A percentile compares a stretch with the other conserved stretches of the same genome.
Evolutionary conservation across 2,797 vertebrate genomes (phyloP).

Genomic region (Bucorvus abyssinicus): DNA sequence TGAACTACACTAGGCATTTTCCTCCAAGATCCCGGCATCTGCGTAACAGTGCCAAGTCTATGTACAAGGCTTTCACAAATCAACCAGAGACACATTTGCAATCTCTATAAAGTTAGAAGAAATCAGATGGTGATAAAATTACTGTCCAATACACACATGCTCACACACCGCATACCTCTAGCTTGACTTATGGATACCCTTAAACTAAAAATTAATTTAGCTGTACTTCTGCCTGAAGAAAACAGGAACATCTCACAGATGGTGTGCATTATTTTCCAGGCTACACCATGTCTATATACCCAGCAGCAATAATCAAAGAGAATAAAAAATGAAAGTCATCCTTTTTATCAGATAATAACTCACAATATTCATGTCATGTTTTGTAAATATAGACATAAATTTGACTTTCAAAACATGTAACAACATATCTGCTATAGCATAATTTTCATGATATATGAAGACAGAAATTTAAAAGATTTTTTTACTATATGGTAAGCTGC

Average conservation of each 20-base stretch:
- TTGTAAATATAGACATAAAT: conserved; percentile 54
- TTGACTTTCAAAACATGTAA: conserved; percentile 22
- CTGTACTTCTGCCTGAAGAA: conserved; percentile 30
- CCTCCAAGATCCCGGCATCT: neutral
- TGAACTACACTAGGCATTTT: neutral
- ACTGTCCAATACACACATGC: neutral
- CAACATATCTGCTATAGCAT: neutral
- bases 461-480: neutral
- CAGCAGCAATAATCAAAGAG: neutral
- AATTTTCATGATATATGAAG: neutral
- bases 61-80: conserved; percentile 43
- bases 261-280: conserved; percentile 8
- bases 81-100: conserved; percentile 30
- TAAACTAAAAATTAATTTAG: conserved; percentile 48
- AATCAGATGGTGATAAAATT: conserved; percentile 56
- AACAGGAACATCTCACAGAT: conserved; percentile 46
- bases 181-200: neutral
- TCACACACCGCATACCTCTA: neutral
- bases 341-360: conserved; percentile 12
- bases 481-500: neutral
- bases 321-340: conserved; percentile 20
- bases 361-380: neutral
- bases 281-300: neutral
- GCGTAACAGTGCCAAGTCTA: conserved; percentile 15
- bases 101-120: conserved; percentile 36